phyloP scores from a whole-genome alignment of 2,888 invertebrate genomes.

The Melipona beecheii region DNA sequence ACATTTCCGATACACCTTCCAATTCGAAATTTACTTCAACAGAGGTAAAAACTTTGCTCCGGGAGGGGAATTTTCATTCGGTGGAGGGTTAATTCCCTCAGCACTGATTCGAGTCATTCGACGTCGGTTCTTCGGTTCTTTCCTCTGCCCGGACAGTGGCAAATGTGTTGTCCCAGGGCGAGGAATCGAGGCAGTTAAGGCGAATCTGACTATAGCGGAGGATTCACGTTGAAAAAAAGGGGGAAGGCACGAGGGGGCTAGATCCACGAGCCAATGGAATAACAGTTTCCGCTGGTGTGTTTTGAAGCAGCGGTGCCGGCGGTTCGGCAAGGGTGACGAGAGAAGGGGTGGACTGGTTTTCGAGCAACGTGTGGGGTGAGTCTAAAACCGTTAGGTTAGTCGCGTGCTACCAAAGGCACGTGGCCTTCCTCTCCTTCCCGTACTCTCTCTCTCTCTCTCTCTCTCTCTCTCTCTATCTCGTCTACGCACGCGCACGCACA shows the following conservation, averaged over 20 bases:
- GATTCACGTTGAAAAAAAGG: constrained; percentile 63
- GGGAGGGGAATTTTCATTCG: no score
- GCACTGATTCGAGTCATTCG: no score
- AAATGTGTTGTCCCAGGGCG: constrained; percentile 61
- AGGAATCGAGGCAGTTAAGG: constrained; percentile 55
- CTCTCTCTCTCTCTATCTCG: constrained; percentile 40
- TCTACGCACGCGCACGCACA: constrained; percentile 65
- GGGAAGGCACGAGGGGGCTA: constrained; percentile 70
- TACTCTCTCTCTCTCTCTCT: constrained; percentile 14
- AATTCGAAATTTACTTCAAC: no score
- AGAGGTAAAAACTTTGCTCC: no score
- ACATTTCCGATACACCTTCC: no score
- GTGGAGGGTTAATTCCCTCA: no score
- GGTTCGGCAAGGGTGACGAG: constrained; percentile 78
- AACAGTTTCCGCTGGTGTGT: constrained; percentile 80
- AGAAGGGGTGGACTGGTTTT: constrained; percentile 82
- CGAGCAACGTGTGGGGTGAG: constrained; percentile 78
- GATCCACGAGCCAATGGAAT: constrained; percentile 79
- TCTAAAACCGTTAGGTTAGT: constrained; percentile 83
- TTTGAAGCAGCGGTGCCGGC: constrained; percentile 72
- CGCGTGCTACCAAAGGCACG: constrained; percentile 82
- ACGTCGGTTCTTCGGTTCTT: not conserved
- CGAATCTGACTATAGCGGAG: constrained; percentile 59
- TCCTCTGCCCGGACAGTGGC: not conserved
- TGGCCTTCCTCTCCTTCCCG: constrained; percentile 74